Base-by-base conservation (phyloP, 1,140 invertebrate species). In the Planococcus citri region DNA sequence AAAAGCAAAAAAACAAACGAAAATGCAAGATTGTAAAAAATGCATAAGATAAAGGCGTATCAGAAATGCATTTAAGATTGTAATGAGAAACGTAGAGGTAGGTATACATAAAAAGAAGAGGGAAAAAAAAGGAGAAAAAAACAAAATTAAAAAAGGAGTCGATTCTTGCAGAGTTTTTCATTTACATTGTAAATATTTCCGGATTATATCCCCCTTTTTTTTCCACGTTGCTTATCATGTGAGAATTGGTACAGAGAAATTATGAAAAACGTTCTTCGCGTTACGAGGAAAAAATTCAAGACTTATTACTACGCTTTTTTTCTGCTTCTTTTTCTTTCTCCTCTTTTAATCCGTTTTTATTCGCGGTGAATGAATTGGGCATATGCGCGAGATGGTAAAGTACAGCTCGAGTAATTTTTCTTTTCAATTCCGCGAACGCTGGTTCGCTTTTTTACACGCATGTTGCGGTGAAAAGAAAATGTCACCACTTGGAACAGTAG, bases 141-240 rank as follows among this genome's bases (percentile, higher is more conserved):
- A 64, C 22, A 25, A 64, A 64, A 64, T 64, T 64, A 64, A 64
- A 64, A n/a, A 64, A 64, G 60, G 60, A 64, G 25, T 64, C 17
- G 60, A 64, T 64, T 64, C 60, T 64, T 64, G 60, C 60, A 22
- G 60, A 64, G 60, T 64, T 64, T 64, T 64, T 64, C 60, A 64
- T 64, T 64, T 64, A 64, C 60, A 64, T 64, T 64, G 60, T 64
- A 64, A 64, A 64, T 64, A 64, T 64, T 64, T 64, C 60, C 60
- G 25, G 60, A 64, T 64, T 64, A 64, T 27, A 64, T 64, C 22
- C 22, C 10, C 60, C 22, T 64, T 25, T 24, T 20, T 25, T 27
- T 51, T 51, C 22, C 8, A 22, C 60, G 60, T 64, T 25, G 60
- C 20, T 64, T 27, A 64, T 27, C 60, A 27, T 64, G 60, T 64